These are phyloP conservation scores for Bemisia tabaci DNA, from an alignment of 1,140 invertebrate species.

Conservation along the genomic window DNA sequence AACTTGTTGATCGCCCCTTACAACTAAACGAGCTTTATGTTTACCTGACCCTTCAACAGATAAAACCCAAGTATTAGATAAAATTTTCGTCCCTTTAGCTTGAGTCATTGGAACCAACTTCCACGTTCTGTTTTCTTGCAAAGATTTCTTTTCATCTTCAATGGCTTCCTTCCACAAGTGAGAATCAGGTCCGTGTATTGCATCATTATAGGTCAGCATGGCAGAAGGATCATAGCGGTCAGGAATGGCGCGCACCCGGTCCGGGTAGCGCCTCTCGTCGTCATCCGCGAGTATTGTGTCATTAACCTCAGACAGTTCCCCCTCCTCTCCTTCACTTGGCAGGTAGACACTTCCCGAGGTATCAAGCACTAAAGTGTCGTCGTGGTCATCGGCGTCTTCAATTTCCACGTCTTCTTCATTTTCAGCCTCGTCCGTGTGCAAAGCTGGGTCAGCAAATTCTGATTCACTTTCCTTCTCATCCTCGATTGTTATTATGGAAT, in stretches of 20 bases:
- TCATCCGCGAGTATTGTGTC: background rate
- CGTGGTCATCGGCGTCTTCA: background rate
- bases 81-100: background rate
- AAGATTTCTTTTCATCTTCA: slow-evolving; percentile 8
- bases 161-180: slow-evolving; percentile 5
- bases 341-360: background rate
- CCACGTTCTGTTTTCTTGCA: slow-evolving; percentile 4
- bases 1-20: slow-evolving; percentile 9
- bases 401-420: background rate
- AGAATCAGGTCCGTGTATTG: background rate
- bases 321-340: background rate
- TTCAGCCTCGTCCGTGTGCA: too few relatives aligned
- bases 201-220: slow-evolving; percentile 13
- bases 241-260: background rate
- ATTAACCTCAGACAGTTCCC: too few relatives aligned
- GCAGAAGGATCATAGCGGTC: background rate
- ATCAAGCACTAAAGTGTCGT: background rate
- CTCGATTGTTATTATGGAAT: too few relatives aligned
- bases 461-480: slow-evolving; percentile 6
- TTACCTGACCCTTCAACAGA: slow-evolving; percentile 4
- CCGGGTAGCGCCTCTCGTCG: background rate
- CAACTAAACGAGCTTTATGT: slow-evolving; percentile 10
- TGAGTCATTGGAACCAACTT: background rate
- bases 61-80: slow-evolving; percentile 10
- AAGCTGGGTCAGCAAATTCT: too few relatives aligned